Base-by-base conservation (phyloP, 2,113 vertebrate species). In the Tricholaema leucomelas region DNA sequence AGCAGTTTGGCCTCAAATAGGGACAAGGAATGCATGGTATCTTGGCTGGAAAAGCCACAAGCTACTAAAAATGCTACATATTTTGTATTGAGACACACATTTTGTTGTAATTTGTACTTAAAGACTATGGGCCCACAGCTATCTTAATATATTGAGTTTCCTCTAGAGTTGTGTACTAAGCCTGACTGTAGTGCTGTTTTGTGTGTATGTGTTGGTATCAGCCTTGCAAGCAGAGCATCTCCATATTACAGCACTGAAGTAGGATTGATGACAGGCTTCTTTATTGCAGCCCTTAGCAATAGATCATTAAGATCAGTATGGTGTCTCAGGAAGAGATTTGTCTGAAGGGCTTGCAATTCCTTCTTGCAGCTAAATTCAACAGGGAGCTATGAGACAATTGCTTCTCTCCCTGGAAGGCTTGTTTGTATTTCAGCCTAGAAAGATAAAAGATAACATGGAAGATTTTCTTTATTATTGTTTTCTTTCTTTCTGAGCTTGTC, bases 271-370 rank as follows among this genome's bases (percentile, higher is more conserved):
- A 72, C 88, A 63, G 58, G 11, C 33, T 6, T 8, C 83, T 52
- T 72, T 65, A 84, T n/a, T 88, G 74, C 1, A 2, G 74, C 81
- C 74, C 28, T 79, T 50, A 84, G 88, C 74, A 40, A 63, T 58
- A 88, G 81, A 67, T 88, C 55, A 67, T 35, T 65, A 52, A 88
- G 90, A 93, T 95, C 65, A 94, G 76, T 63, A 78, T 5, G 1
- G 63, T 86, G 70, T 87, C 63, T 48, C 77, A 69, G 77, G 28
- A 17, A 7, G 64, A 66, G 38, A 90, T 88, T 83, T 86, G 38
- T 84, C 66, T 69, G 80, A 78, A 86, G 80, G 72, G 58, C 15
- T 75, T 88, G 58, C 58, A 54, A 1, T 88, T 81, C 38, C 50
- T 85, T 65, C 36, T 50, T 52, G 3, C 21, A 44, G 70, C 60